Evolutionary conservation across 2,113 vertebrate genomes (phyloP).

Genomic region (Girardinichthys multiradiatus): DNA sequence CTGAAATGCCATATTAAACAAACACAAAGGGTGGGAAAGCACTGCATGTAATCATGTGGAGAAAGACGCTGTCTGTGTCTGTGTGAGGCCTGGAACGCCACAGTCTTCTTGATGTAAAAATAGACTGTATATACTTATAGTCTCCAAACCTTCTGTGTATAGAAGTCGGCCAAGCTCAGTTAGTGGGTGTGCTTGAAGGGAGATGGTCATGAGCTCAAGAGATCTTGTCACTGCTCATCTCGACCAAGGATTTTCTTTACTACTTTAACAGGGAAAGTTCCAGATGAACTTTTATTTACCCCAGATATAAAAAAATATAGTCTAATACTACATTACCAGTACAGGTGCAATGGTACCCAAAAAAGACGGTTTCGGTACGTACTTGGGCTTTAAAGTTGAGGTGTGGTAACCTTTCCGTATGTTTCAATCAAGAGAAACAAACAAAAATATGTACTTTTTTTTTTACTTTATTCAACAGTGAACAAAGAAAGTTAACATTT

Average conservation of each 20-base stretch:
- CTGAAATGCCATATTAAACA: slow-evolving; percentile 73
- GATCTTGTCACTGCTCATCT: neutral
- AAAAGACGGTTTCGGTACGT: too few relatives aligned
- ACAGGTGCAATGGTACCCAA: too few relatives aligned
- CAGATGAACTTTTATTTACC: too few relatives aligned
- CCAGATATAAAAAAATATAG: too few relatives aligned
- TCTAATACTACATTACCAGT: too few relatives aligned
- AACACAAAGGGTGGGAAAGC: slow-evolving; percentile 59
- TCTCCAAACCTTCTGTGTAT: slow-evolving; percentile 27
- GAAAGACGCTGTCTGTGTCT: slow-evolving; percentile 36
- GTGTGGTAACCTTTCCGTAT: too few relatives aligned
- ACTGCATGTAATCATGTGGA: slow-evolving; percentile 20
- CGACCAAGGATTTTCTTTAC: neutral
- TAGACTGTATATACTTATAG: slow-evolving; percentile 43
- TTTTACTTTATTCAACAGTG: too few relatives aligned
- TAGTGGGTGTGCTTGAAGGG: neutral
- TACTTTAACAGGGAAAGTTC: too few relatives aligned
- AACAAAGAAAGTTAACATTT: too few relatives aligned
- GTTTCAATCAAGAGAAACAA: too few relatives aligned
- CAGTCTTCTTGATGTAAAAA: slow-evolving; percentile 59
- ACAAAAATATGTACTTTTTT: too few relatives aligned
- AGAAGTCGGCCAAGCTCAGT: slow-evolving; percentile 26
- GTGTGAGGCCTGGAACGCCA: slow-evolving; percentile 56
- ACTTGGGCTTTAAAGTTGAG: too few relatives aligned
- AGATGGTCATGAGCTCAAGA: neutral